Evolutionary conservation across 2,797 vertebrate genomes (phyloP).

Genomic region (Chromis chromis): DNA sequence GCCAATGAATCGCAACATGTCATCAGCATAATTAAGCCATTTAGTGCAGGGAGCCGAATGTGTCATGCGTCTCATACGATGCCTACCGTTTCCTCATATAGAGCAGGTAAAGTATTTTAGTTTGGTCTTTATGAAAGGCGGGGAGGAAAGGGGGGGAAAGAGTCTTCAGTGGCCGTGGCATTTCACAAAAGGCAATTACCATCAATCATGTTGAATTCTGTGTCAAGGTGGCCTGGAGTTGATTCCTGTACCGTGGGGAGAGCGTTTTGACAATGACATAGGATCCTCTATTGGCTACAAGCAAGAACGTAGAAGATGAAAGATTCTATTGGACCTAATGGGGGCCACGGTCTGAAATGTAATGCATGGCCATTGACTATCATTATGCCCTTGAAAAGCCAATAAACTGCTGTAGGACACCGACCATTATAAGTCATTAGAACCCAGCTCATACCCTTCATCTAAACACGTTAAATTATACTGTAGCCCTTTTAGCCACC

Average conservation of each 20-base stretch:
- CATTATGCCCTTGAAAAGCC: conserved; percentile 83
- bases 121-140: conserved; percentile 54
- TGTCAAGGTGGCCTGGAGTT: conserved; percentile 82
- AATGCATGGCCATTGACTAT: conserved; percentile 79
- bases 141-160: conserved; percentile 50
- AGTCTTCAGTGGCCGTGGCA: conserved; percentile 64
- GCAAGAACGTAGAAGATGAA: conserved; percentile 70
- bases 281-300: conserved; percentile 67
- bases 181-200: conserved; percentile 82
- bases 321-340: conserved; percentile 76
- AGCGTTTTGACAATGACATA: conserved; percentile 75
- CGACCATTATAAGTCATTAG: conserved; percentile 76
- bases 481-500: conserved; percentile 22
- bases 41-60: conserved; percentile 40
- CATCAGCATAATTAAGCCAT: conserved; percentile 77
- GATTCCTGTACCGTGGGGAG: conserved; percentile 66
- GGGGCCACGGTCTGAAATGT: conserved; percentile 70
- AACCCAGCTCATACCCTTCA: conserved; percentile 61
- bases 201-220: conserved; percentile 81
- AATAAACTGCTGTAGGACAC: conserved; percentile 79
- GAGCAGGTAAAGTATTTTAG: conserved; percentile 63
- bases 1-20: conserved; percentile 71
- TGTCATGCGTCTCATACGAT: conserved; percentile 52
- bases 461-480: conserved; percentile 65
- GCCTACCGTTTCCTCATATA: conserved; percentile 38